Evolutionary conservation across 2,113 vertebrate genomes (phyloP).

Genomic region (Triplophysa rosa): DNA sequence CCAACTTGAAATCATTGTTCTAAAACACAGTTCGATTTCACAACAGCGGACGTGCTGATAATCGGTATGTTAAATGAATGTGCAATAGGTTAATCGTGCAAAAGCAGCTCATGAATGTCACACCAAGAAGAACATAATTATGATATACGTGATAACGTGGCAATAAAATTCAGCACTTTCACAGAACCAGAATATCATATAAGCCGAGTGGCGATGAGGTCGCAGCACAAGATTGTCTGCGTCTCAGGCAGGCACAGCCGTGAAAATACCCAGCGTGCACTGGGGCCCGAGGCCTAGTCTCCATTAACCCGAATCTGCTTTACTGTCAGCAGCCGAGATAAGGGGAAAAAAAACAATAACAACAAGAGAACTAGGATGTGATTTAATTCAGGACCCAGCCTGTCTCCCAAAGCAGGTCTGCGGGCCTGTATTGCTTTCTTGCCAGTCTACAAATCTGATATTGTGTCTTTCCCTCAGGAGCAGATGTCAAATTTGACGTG

Average conservation of each 20-base stretch:
- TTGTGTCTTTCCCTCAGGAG: slow-evolving; percentile 60
- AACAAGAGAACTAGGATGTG: slow-evolving; percentile 54
- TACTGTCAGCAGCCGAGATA: slow-evolving; percentile 53
- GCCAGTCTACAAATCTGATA: slow-evolving; percentile 54
- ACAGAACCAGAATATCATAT: slow-evolving; percentile 10
- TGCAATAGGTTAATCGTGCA: slow-evolving; percentile 24
- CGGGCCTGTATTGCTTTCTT: slow-evolving; percentile 37
- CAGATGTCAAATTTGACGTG: slow-evolving; percentile 48
- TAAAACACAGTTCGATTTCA: no score
- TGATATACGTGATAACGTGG: not conserved
- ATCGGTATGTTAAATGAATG: slow-evolving; percentile 16
- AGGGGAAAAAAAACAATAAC: slow-evolving; percentile 49
- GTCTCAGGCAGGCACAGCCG: slow-evolving; percentile 44
- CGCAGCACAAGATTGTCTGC: slow-evolving; percentile 36
- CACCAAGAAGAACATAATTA: slow-evolving; percentile 24
- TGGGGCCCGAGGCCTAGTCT: slow-evolving; percentile 56
- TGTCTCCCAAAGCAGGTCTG: slow-evolving; percentile 43
- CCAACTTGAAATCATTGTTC: no score
- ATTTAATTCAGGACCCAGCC: slow-evolving; percentile 63
- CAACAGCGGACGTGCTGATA: not conserved
- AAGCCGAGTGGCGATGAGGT: slow-evolving; percentile 26
- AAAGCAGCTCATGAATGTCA: slow-evolving; percentile 36
- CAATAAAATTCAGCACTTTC: not conserved
- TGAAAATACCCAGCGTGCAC: slow-evolving; percentile 60
- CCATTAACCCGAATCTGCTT: slow-evolving; percentile 59